Base-by-base conservation (phyloP, 2,113 vertebrate species). In the Phoenicopterus ruber region DNA sequence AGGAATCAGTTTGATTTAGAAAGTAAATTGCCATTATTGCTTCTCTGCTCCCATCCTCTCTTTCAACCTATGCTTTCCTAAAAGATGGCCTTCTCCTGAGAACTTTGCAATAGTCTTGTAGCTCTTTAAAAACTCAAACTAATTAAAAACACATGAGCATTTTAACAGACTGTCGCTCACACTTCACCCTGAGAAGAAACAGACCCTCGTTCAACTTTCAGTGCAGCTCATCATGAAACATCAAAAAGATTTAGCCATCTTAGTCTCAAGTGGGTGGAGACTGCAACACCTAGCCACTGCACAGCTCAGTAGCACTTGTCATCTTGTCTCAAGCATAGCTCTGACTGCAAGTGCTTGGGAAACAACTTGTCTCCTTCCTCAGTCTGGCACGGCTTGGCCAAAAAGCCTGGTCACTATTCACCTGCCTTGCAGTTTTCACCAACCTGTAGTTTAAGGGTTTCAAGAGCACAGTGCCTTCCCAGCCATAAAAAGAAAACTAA, bases 401-500 rank as follows among this genome's bases (percentile, higher is more conserved):
- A 93, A 96, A 97, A 88, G 57, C 59, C 62, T 66, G 49, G 34
- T 73, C 54, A 88, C 59, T 91, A 93, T 69, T 90, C 15, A 71
- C 6, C 34, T 47, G 38, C 42, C 88, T 63, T 94, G 62, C 28
- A 88, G 49, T 47, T 63, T 85, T 65, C 47, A 76, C 47, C 70
- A 95, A 82, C 11, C 26, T 80, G 50, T 55, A 95, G 55, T 42
- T 97, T 66, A 61, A 85, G 66, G 96, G 36, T 50, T 72, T 93
- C 54, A 94, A 87, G 50, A 85, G 29, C n/a, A 96, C 40, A 94
- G 28, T 31, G 58, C 73, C 59, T 93, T 87, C 52, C 31, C 11
- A 92, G 50, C 0, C n/a, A 88, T 25, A 81, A 84, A 91, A 76
- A 96, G 85, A 96, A 95, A 95, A 74, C 79, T 82, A 73, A 93